phyloP scores from a whole-genome alignment of 2,888 invertebrate genomes.

The Fragum fragum region DNA sequence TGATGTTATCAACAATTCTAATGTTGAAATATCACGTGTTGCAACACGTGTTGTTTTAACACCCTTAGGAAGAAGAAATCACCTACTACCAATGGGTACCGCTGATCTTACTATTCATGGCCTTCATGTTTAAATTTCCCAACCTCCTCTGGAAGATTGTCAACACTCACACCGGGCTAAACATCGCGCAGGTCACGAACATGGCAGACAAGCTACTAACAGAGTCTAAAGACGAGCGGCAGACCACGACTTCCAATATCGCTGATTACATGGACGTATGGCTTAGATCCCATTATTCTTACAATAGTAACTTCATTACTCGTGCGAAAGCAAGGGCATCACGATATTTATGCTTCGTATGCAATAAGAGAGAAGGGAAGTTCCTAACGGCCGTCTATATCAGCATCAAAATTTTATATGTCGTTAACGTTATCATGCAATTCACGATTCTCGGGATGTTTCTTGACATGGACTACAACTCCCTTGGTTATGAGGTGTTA shows the following conservation, averaged over 20 bases:
- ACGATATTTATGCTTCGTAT: conserved; percentile 61
- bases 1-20: no score
- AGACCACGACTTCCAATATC: conserved; percentile 58
- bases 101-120: conserved; percentile 80
- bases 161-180: conserved; percentile 70
- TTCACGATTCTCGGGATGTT: conserved; percentile 73
- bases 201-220: conserved; percentile 58
- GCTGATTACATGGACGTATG: conserved; percentile 70
- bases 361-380: conserved; percentile 71
- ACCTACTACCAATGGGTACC: conserved; percentile 76
- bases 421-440: conserved; percentile 68
- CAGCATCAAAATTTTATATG: conserved; percentile 69
- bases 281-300: conserved; percentile 67
- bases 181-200: conserved; percentile 59
- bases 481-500: conserved; percentile 70
- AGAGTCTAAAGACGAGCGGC: conserved; percentile 47
- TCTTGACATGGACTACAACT: conserved; percentile 66
- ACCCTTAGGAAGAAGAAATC: conserved; percentile 72
- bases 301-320: conserved; percentile 64
- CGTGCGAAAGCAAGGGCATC: conserved; percentile 61
- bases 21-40: no score
- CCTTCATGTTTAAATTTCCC: conserved; percentile 74
- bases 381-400: conserved; percentile 72
- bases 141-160: conserved; percentile 70
- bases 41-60: no score